These are phyloP conservation scores for Hippoglossus hippoglossus DNA, from an alignment of 2,797 vertebrate species.

Conservation along the genomic window DNA sequence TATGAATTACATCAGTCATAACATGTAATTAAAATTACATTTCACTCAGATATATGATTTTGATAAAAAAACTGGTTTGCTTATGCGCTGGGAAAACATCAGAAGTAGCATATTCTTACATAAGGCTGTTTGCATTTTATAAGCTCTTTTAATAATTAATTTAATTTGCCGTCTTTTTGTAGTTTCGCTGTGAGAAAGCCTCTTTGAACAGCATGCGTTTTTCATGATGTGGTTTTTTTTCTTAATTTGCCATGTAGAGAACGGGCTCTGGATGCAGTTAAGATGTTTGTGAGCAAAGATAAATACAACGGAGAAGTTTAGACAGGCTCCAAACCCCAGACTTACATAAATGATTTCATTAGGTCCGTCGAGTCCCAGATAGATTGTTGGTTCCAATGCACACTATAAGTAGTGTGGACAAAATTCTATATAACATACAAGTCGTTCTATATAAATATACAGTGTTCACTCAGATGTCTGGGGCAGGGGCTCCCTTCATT, in stretches of 20 bases:
- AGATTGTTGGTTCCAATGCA: neutral
- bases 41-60: constrained; percentile 29
- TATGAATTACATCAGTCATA: constrained; percentile 35
- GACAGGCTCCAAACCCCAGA: constrained; percentile 1
- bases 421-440: neutral
- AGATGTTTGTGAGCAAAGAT: constrained; percentile 27
- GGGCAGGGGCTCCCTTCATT: no score
- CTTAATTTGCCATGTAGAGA: constrained; percentile 5
- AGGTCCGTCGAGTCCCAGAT: neutral
- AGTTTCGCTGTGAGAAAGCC: constrained; percentile 7
- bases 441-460: neutral
- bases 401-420: neutral
- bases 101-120: constrained; percentile 11
- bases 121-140: constrained; percentile 20
- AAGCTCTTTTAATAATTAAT: constrained; percentile 13
- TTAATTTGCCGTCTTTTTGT: constrained; percentile 16
- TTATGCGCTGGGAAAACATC: constrained; percentile 33
- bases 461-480: no score
- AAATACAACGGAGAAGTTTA: constrained; percentile 30
- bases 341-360: neutral
- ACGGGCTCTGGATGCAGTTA: constrained; percentile 26
- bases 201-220: constrained; percentile 25
- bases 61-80: constrained; percentile 19
- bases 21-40: constrained; percentile 43
- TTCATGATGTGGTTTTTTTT: neutral